Percentiles rank a stretch among this genome's conserved stretches.
phyloP scores from a whole-genome alignment of 2,113 vertebrate species.

The Panthera uncia region DNA sequence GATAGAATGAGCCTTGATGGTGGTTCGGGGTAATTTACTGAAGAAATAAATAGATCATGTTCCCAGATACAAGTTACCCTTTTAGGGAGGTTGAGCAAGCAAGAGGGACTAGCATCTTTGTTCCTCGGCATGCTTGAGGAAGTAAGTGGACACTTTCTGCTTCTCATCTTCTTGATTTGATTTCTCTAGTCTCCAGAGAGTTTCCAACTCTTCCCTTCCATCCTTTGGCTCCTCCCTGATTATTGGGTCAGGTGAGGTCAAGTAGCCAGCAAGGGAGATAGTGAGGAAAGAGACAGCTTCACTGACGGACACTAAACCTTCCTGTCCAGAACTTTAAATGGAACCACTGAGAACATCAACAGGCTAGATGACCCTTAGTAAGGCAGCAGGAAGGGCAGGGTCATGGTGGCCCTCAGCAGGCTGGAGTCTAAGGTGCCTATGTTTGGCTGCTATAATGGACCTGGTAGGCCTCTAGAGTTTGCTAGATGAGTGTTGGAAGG shows the following conservation, averaged over 20 bases:
- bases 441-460: constrained; percentile 36
- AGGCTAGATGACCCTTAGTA: neutral
- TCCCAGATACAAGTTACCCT: neutral
- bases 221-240: neutral
- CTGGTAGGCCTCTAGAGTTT: neutral
- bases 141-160: neutral
- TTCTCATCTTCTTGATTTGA: neutral
- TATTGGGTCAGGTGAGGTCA: neutral
- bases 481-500: neutral
- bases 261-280: neutral
- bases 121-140: neutral
- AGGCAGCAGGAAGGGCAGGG: neutral
- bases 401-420: neutral
- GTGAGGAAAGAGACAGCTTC: neutral
- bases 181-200: neutral
- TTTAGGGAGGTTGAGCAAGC: neutral
- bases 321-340: neutral
- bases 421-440: constrained; percentile 36
- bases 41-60: neutral
- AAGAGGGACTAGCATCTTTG: neutral
- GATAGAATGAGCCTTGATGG: neutral
- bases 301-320: neutral
- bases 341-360: neutral
- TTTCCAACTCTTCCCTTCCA: neutral
- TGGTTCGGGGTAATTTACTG: neutral